Conservation (phyloP, 2,113 vertebrate species). For the Dryoscopus gambensis region DNA sequence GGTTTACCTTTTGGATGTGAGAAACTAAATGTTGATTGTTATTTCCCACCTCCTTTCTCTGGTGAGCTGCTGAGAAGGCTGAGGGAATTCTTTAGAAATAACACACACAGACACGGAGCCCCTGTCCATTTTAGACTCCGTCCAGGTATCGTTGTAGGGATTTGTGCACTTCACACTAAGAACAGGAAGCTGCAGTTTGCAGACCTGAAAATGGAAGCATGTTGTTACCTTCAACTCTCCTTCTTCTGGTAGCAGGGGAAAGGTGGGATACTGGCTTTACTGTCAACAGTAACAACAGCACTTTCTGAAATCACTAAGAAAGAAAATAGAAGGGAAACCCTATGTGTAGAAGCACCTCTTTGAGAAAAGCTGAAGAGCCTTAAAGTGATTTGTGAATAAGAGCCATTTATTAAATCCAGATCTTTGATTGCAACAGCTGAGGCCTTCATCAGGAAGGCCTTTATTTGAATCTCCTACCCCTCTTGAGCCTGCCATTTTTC, state of each 20-base stretch:
- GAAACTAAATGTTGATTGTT: constrained; percentile 1
- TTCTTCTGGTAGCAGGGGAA: constrained; percentile 21
- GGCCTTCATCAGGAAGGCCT: constrained; percentile 66
- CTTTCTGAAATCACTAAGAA: constrained; percentile 60
- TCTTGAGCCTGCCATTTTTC: constrained; percentile 2
- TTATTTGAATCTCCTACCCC: constrained; percentile 57
- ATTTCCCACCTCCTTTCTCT: constrained; percentile 49
- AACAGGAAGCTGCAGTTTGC: constrained; percentile 36
- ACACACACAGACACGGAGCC: background rate
- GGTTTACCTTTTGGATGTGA: constrained; percentile 28
- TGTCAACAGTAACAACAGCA: constrained; percentile 33
- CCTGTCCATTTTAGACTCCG: constrained; percentile 9
- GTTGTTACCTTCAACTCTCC: constrained; percentile 66
- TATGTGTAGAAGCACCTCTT: constrained; percentile 74
- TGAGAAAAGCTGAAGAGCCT: constrained; percentile 87
- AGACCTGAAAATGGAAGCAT: constrained; percentile 50
- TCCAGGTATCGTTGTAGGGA: constrained; percentile 26
- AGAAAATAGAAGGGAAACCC: constrained; percentile 61
- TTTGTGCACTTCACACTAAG: constrained; percentile 29
- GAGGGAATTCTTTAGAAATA: constrained; percentile 50
- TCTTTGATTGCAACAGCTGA: constrained; percentile 73
- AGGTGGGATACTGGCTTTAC: constrained; percentile 36
- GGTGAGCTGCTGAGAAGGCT: constrained; percentile 49
- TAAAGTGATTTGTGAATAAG: constrained; percentile 92
- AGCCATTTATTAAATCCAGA: constrained; percentile 88